These are phyloP conservation scores for Drosophila aff. DNA, from an alignment of 1,140 invertebrate species.

Conservation along the genomic window DNA sequence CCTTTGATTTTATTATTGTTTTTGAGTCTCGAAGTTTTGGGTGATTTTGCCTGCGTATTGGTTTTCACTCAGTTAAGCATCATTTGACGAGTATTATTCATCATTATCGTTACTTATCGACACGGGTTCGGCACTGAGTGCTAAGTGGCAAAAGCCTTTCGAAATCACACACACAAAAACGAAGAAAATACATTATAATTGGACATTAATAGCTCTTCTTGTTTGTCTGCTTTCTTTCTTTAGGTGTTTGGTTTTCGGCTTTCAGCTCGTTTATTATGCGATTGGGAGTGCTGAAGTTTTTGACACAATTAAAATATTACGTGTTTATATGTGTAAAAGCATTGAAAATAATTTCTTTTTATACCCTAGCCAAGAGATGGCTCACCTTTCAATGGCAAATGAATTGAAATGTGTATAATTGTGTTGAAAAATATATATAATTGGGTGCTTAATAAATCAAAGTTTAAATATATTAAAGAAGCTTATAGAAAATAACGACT, in stretches of 20 bases:
- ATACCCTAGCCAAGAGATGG: not conserved
- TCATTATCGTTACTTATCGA: constrained; percentile 37
- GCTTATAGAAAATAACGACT: not conserved
- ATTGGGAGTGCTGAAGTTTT: constrained; percentile 39
- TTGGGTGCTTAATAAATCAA: too few relatives aligned
- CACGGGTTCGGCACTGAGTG: constrained; percentile 13
- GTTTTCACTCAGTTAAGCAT: constrained; percentile 31
- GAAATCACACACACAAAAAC: constrained; percentile 21
- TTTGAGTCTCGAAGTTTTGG: not conserved
- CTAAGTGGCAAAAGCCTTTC: constrained; percentile 42
- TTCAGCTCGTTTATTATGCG: constrained; percentile 52
- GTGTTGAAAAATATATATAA: too few relatives aligned
- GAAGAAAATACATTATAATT: constrained; percentile 42
- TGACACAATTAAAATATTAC: constrained; percentile 69
- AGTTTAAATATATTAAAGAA: not conserved
- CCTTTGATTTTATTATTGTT: constrained; percentile 12
- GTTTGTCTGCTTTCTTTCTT: constrained; percentile 50
- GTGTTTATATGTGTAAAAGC: constrained; percentile 63
- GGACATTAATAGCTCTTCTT: constrained; percentile 42
- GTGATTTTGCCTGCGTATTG: constrained; percentile 7
- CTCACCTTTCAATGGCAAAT: not conserved
- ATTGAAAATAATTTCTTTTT: constrained; percentile 48
- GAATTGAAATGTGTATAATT: not conserved
- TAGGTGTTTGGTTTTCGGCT: constrained; percentile 11
- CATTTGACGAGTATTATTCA: constrained; percentile 29